Evolutionary conservation across 2,888 invertebrate species (phyloP), one percentile per base, ranked within the genome.

Genomic region (Stramonita haemastoma): DNA sequence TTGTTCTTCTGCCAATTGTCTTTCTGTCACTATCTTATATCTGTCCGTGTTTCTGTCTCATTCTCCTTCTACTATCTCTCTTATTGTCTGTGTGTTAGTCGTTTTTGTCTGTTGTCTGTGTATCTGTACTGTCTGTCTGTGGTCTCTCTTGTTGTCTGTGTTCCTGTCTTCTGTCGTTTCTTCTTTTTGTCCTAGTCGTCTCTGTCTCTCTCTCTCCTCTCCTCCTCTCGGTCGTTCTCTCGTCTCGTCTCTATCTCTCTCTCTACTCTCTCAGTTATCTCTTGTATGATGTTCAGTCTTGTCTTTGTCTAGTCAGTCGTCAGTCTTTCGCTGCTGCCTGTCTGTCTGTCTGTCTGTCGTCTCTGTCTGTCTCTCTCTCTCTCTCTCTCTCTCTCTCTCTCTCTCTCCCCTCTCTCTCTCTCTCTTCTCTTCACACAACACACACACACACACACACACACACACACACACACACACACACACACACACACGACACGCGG

Each of bases 321-420:
- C 5, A 22, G 19, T 66, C 19, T 66, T 13, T 66, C 66, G 2
- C 66, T 66, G 66, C 17, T 79, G 32, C 32, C 79, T 79, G 32
- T 81, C 81, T 81, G 32, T 81, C 34, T 77, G 19, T 77, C 77
- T 29, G 11, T 29, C 29, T 77, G 26, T 77, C 66, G n/a, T 66
- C 5, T 81, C 81, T 81, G 29, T 81, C 81, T 34, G 29, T 81
- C 81, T 34, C 81, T 81, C 34, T 81, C 34, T 81, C 81, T 81
- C 34, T 81, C 34, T 81, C 81, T 81, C 81, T 81, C 81, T 81
- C 34, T 34, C 81, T 81, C 34, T n/a, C 77, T 77, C 77, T 29
- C 29, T 77, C 66, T 13, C 17, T 66, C 66, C 66, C 66, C 1
- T 66, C 13, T 66, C 17, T 66, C 66, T 66, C 66, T 66, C 66